Evolutionary conservation across 2,113 vertebrate species (phyloP).

Genomic region (Arizona elegans): DNA sequence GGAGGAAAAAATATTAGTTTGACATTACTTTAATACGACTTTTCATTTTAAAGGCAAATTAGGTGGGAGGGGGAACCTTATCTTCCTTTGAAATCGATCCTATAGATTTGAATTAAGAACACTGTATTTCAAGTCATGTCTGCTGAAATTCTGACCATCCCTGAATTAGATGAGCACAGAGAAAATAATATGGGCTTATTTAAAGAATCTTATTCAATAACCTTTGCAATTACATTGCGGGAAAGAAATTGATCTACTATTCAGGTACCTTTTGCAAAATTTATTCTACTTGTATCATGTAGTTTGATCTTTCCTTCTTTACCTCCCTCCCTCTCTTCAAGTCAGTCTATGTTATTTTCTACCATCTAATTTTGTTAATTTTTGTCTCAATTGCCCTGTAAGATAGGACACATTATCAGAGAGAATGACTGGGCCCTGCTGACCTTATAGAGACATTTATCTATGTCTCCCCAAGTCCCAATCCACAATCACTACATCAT

Average conservation of each 20-base stretch:
- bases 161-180: neutral
- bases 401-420: neutral
- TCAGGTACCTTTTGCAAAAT: neutral
- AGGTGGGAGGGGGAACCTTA: neutral
- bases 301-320: neutral
- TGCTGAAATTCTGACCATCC: neutral
- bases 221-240: neutral
- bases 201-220: neutral
- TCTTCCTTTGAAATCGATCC: neutral
- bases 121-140: neutral
- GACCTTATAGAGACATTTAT: neutral
- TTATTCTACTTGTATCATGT: neutral
- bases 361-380: neutral
- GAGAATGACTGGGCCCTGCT: neutral
- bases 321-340: neutral
- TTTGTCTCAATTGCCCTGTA: neutral
- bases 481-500: neutral
- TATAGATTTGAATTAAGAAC: neutral
- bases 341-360: neutral
- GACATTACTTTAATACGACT: neutral
- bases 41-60: neutral
- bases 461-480: neutral
- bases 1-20: neutral
- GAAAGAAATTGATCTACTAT: neutral
- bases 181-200: neutral